Evolutionary conservation across 1,140 invertebrate species (phyloP).

Genomic region (Eulimnadia texana): DNA sequence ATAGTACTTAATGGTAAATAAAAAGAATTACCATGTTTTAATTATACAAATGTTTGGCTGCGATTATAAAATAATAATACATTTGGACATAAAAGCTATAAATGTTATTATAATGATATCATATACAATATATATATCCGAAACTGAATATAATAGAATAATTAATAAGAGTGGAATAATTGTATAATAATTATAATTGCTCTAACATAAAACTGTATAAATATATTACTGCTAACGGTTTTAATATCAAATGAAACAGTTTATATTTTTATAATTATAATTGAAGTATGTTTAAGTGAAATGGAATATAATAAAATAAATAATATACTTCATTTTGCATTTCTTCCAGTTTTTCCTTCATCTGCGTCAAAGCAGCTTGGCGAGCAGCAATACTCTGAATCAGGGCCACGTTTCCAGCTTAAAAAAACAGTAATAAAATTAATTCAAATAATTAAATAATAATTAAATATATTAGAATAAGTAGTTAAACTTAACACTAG

Average conservation of each 20-base stretch:
- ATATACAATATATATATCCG: too few relatives aligned
- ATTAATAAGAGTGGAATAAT: background rate
- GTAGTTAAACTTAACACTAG: background rate
- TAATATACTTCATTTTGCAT: constrained; percentile 41
- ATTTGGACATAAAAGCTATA: too few relatives aligned
- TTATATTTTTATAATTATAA: too few relatives aligned
- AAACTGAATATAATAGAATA: background rate
- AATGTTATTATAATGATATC: too few relatives aligned
- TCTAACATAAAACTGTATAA: background rate
- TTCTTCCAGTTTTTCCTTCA: constrained; percentile 54
- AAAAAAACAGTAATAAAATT: background rate
- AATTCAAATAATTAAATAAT: too few relatives aligned
- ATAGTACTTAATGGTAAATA: too few relatives aligned
- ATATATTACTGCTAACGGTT: background rate
- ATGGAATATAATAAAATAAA: constrained; percentile 5
- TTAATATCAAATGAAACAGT: background rate
- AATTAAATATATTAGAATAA: background rate
- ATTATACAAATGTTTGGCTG: too few relatives aligned
- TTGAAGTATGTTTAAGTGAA: background rate
- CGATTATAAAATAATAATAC: too few relatives aligned
- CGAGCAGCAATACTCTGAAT: constrained; percentile 4
- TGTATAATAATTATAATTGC: background rate
- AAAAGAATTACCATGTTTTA: too few relatives aligned
- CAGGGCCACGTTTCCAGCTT: background rate
- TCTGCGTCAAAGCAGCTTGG: constrained; percentile 66